Percentiles rank a stretch among this genome's conserved stretches.
Evolutionary conservation across 2,888 invertebrate genomes (phyloP).

Genomic region (Pseudolycoriella hygida): DNA sequence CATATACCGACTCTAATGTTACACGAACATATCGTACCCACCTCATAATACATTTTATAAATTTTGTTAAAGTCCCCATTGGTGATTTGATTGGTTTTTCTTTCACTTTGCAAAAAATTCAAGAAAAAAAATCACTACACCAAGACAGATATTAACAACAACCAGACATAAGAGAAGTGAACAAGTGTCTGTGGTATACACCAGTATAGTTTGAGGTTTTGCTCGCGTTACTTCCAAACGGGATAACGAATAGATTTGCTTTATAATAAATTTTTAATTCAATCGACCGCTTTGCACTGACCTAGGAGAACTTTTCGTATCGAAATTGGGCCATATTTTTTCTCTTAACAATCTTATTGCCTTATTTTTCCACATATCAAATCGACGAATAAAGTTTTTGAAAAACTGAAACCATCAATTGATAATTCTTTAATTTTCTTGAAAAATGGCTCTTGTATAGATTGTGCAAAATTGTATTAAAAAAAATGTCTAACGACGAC

Average conservation of each 20-base stretch:
- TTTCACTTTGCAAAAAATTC: neutral
- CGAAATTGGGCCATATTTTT: too few species aligned
- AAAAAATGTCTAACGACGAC: neutral
- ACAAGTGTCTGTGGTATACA: neutral
- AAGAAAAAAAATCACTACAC: neutral
- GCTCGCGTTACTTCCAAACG: conserved; percentile 1
- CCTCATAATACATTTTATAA: neutral
- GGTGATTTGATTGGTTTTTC: conserved; percentile 1
- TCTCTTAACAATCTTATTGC: too few species aligned
- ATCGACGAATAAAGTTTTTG: too few species aligned
- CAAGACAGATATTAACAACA: neutral
- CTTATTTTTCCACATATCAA: too few species aligned
- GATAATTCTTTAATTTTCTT: too few species aligned
- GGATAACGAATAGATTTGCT: neutral
- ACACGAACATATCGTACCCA: neutral
- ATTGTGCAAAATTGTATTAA: neutral
- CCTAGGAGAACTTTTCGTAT: too few species aligned
- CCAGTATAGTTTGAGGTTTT: neutral
- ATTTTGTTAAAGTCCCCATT: neutral
- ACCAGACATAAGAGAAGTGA: neutral
- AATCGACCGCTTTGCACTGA: neutral
- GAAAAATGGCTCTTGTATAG: too few species aligned
- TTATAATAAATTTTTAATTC: neutral
- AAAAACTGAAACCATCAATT: too few species aligned
- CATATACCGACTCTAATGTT: neutral